Conservation (phyloP, 2,797 vertebrate species). For the Premnoplex brunnescens region DNA sequence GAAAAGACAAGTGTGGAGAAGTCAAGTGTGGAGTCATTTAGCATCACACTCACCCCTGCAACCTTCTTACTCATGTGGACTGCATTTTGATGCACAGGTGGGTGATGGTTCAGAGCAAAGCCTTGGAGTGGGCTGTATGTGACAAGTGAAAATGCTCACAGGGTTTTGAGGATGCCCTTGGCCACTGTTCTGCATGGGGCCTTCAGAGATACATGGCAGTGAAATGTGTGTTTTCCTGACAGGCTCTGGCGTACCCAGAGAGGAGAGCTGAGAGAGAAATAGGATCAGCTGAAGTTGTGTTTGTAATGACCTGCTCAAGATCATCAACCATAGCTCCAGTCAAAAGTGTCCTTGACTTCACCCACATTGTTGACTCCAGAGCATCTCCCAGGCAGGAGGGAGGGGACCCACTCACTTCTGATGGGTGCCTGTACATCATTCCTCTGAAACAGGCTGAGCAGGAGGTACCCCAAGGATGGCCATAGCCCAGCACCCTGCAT, state of each 20-base stretch:
- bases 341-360: neutral
- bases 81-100: neutral
- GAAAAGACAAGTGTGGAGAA: neutral
- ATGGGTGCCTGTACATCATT: neutral
- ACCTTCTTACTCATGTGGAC: neutral
- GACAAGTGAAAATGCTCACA: neutral
- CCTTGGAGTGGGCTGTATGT: fast-evolving
- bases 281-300: neutral
- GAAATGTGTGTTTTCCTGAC: neutral
- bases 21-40: neutral
- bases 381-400: neutral
- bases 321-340: neutral
- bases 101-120: neutral
- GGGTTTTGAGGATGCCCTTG: neutral
- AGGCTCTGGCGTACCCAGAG: fast-evolving
- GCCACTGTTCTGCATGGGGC: neutral
- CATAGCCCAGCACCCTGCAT: neutral
- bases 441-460: neutral
- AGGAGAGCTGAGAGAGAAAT: neutral
- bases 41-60: neutral
- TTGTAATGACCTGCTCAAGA: neutral
- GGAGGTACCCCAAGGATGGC: neutral
- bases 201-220: fast-evolving
- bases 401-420: neutral
- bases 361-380: neutral